Base-by-base conservation (phyloP, 1,140 invertebrate genomes). In the Cydia strobilella region DNA sequence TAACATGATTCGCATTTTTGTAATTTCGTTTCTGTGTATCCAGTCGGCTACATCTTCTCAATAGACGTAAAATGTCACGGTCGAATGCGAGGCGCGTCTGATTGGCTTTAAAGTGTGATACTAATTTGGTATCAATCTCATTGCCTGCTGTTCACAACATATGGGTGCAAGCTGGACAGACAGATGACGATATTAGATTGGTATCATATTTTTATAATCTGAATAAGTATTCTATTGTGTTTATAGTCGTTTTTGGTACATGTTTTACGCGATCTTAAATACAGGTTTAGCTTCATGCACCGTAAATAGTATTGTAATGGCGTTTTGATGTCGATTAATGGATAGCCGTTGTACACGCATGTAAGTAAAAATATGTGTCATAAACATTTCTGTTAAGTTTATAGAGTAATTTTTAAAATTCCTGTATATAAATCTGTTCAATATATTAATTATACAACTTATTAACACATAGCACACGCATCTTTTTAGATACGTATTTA, bases 31-130 rank as follows among this genome's bases (percentile, higher is more conserved):
- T 59, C 54, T 59, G 54, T 59, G 23, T 59, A 23, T 23, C 54
- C 54, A 59, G 18, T 59, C 54, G 18, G n/a, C 7, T 59, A n/a
- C 54, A 59, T 39, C 15, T 79, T 77, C 73, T 73, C 39, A 23
- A 63, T 73, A 71, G 66, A 79, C 39, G 76, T 76, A 78, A 77
- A 80, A 79, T 81, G 77, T 78, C 77, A 77, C 62, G 77, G 77
- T 75, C 75, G 73, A 62, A 77, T 73, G 76, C 20, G 7, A 59
- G 54, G n/a, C n/a, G 48, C n/a, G 48, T 51, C n/a, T 7, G 48
- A 18, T 23, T 23, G 18, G 18, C 18, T 59, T 59, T 59, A 6
- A 23, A 59, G 20, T 54, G 15, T n/a, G 51, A 54, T 54, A 18
- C 51, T 45, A 45, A 45, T 15, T 12, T 45, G 42, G 15, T 45